Evolutionary conservation across 2,888 invertebrate species (phyloP), one percentile per base, ranked within the genome.

Genomic region (Aproaerema taeniolella): DNA sequence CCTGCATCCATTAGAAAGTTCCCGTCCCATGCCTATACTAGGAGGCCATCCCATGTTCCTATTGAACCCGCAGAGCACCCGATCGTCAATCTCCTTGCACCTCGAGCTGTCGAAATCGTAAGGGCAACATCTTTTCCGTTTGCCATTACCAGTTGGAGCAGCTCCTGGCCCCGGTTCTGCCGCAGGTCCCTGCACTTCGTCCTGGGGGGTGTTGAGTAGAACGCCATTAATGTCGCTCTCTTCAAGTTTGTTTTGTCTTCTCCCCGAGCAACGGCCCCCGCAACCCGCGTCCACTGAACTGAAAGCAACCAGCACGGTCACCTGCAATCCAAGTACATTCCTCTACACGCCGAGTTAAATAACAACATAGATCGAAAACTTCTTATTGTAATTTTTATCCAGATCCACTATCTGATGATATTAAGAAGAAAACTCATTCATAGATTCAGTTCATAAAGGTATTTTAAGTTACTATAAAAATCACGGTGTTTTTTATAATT

Each of bases 1-100:
- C 10, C 71, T 61, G 42, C 82, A 83, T 1, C 70, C 75, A 25
- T 61, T 62, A n/a, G 55, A 46, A 11, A 78, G 81, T 9, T 29
- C 30, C 13, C 13, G 16, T 11, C 11, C 20, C 5, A 13, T 20
- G 4, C 30, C 30, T 2, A 15, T 20, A 2, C 45, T 49, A 9
- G 8, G 36, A 10, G 11, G 17, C 33, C 10, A 34, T 10, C 29
- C 31, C 11, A n/a, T 8, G 10, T 30, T 7, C 42, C 47, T 11
- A 58, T 37, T 12, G 57, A 17, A 38, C 10, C 31, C 31, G 9
- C 38, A 38, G 2, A 25, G 14, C 1, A 31, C 31, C 8, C 38
- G 20, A 8, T 31, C 38, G 11, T 38, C 28, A n/a, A 26, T n/a
- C 5, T 16, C 25, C 25, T 12, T 24, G 10, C 38, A 38, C 10